These are phyloP conservation scores for Pardalotus punctatus DNA, from an alignment of 2,113 vertebrate genomes.

Conservation along the genomic window DNA sequence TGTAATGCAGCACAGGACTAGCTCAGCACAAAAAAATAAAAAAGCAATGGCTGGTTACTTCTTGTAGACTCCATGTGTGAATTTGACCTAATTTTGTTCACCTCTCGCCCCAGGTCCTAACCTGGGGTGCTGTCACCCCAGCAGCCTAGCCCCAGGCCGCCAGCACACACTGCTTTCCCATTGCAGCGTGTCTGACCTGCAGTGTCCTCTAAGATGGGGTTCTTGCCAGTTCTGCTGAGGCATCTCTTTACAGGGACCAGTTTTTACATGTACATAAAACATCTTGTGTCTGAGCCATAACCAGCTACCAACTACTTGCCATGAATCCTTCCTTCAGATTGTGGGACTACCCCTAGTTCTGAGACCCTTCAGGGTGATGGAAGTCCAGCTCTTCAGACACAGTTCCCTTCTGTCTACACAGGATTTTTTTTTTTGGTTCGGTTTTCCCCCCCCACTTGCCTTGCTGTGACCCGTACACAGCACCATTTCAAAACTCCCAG, in stretches of 20 bases:
- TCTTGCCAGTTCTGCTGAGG: neutral
- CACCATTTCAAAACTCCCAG: neutral
- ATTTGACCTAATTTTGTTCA: neutral
- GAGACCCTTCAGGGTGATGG: neutral
- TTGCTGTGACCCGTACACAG: neutral
- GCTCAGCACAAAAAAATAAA: neutral
- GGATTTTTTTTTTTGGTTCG: neutral
- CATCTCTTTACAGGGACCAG: neutral
- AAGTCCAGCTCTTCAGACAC: neutral
- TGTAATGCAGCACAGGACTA: neutral
- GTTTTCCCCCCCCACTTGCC: accelerated
- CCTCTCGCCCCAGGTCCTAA: neutral
- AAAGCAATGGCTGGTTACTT: neutral
- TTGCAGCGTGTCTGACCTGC: neutral
- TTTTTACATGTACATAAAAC: neutral
- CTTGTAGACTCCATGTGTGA: neutral
- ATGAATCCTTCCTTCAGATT: neutral
- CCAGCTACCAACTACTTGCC: neutral
- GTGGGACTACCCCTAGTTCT: neutral
- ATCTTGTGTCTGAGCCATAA: neutral
- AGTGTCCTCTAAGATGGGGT: neutral
- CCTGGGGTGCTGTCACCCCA: neutral
- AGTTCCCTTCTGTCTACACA: neutral
- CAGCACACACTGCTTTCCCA: neutral
- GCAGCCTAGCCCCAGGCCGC: neutral